Percentiles rank a stretch among this genome's conserved stretches.
These are phyloP conservation scores for Ptiloglossa arizonensis DNA, from an alignment of 1,140 invertebrate genomes.

Conservation along the genomic window DNA sequence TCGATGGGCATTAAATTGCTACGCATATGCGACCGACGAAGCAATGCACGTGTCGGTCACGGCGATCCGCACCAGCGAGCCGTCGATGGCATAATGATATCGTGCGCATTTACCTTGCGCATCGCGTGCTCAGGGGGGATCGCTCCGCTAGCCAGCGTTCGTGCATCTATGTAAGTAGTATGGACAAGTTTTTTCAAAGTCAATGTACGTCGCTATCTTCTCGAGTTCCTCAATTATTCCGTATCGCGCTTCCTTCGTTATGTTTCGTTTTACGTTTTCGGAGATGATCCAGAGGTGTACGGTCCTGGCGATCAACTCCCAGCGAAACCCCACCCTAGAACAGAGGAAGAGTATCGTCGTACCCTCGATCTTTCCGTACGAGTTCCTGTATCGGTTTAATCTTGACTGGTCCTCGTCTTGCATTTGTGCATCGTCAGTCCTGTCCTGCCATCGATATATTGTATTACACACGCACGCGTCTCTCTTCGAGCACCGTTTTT, in stretches of 20 bases:
- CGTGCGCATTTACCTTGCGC: too few relatives aligned
- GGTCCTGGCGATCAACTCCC: conserved; percentile 18
- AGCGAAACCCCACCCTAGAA: conserved; percentile 10
- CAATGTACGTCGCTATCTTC: conserved; percentile 6
- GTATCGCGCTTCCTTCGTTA: not conserved
- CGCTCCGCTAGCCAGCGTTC: too few relatives aligned
- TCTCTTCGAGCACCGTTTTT: conserved; percentile 53
- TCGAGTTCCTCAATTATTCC: conserved; percentile 6
- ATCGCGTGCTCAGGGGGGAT: too few relatives aligned
- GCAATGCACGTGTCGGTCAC: too few relatives aligned
- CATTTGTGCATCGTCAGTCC: conserved; percentile 64
- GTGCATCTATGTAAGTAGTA: too few relatives aligned
- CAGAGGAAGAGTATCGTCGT: conserved; percentile 35
- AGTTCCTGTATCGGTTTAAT: conserved; percentile 44
- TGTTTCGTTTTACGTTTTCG: not conserved
- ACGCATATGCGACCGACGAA: too few relatives aligned
- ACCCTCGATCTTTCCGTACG: conserved; percentile 46
- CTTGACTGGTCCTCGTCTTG: conserved; percentile 51
- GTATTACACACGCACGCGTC: conserved; percentile 57
- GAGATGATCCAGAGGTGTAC: not conserved
- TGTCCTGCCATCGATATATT: conserved; percentile 55
- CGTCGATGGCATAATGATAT: too few relatives aligned
- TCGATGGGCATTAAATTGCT: too few relatives aligned
- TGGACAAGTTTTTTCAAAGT: too few relatives aligned
- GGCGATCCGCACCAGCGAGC: too few relatives aligned